A percentile compares a stretch with the other conserved stretches of the same genome.
Conservation (phyloP, 2,113 vertebrate species). For the Corapipo altera region DNA sequence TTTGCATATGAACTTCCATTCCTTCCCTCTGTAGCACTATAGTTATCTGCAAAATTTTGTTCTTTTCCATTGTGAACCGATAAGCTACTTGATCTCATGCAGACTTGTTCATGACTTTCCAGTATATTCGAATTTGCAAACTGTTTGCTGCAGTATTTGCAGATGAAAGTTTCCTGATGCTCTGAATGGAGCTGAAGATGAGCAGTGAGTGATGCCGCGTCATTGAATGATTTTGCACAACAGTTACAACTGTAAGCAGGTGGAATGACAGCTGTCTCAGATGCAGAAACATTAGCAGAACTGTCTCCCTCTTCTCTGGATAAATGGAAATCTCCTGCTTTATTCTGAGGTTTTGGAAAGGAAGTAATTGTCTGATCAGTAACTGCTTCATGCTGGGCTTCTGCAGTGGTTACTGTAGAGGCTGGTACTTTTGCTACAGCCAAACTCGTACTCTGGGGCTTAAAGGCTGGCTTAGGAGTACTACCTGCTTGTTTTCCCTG, state of each 20-base stretch:
- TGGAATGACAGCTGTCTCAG: slow-evolving; percentile 64
- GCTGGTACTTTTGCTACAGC: slow-evolving; percentile 17
- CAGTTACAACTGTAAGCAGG: slow-evolving; percentile 80
- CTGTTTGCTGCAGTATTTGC: slow-evolving; percentile 90
- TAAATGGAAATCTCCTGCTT: slow-evolving; percentile 16
- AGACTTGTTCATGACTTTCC: slow-evolving; percentile 88
- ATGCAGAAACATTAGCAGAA: slow-evolving; percentile 54
- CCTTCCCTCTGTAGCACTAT: slow-evolving; percentile 62
- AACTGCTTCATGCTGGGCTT: slow-evolving; percentile 15
- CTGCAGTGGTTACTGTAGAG: slow-evolving; percentile 16
- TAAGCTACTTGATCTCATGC: slow-evolving; percentile 64
- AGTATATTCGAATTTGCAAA: slow-evolving; percentile 88
- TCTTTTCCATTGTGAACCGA: slow-evolving; percentile 56
- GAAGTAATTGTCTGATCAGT: slow-evolving; percentile 29
- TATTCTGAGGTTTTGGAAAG: slow-evolving; percentile 41
- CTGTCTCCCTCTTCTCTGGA: slow-evolving; percentile 64
- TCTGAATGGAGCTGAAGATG: slow-evolving; percentile 88
- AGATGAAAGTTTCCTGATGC: slow-evolving; percentile 82
- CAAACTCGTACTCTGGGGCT: slow-evolving; percentile 35
- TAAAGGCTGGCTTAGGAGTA: slow-evolving; percentile 50
- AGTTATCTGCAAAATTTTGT: slow-evolving; percentile 61
- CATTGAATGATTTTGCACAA: slow-evolving; percentile 86
- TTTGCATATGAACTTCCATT: slow-evolving; percentile 48
- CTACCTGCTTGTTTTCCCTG: slow-evolving; percentile 42
- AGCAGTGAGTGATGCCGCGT: slow-evolving; percentile 76